Evolutionary conservation across 1,140 invertebrate species (phyloP), one percentile per base, ranked within the genome.

Genomic region (Drosophila obscura): DNA sequence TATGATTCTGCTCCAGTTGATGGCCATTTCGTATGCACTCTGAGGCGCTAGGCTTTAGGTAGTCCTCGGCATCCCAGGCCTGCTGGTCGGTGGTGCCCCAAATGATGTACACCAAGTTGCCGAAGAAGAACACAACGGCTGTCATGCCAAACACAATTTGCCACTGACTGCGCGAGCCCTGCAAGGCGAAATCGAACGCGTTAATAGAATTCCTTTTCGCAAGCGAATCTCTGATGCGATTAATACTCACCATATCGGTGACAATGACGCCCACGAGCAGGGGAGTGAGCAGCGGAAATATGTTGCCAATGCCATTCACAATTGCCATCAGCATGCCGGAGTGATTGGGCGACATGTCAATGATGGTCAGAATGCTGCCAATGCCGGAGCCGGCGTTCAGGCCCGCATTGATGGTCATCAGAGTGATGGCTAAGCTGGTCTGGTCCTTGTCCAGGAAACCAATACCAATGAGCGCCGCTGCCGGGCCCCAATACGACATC

Each of bases 301-400:
- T 85, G 62, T 96, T 96, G 1, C 95, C 94, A 31, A 94, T 92
- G 28, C 95, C 95, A 90, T 97, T 97, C 26, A 95, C 95, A 22
- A 97, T 93, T 22, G 96, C 89, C 88, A 90, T 90, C 13, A 96
- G 79, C 7, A 95, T 94, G 39, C 96, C 96, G 1, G 95, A 94
- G 82, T 95, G 96, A 84, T 96, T 96, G 0, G 96, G 96, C 4
- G 95, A 94, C 76, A 96, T 93, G 90, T 96, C 96, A 68, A 96
- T 94, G 49, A 95, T 94, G 68, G 95, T 95, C 22, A 95, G 92
- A 74, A 94, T 92, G 67, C 92, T 93, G 7, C 96, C 97, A 48
- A 95, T 94, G 77, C 94, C 95, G 48, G 95, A 93, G 19, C 95
- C 95, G 9, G 96, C 95, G 67, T 97, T 96, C 1, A 96, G 91